A percentile compares a stretch with the other conserved stretches of the same genome.
phyloP scores from a whole-genome alignment of 2,888 invertebrate species.

The Icerya purchasi region DNA sequence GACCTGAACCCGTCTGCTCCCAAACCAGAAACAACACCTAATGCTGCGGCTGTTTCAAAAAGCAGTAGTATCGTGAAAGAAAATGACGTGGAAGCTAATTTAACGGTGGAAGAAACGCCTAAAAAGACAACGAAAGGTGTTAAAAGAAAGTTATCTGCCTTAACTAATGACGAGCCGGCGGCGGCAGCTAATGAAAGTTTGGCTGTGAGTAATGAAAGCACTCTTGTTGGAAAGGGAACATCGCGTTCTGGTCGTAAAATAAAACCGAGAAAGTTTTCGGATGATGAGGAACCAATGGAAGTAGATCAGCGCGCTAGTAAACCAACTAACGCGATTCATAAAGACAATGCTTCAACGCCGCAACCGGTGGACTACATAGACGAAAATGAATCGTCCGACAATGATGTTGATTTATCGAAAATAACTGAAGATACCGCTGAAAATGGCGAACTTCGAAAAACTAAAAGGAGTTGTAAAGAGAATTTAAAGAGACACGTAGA shows the following conservation, averaged over 20 bases:
- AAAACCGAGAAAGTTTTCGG: constrained; percentile 33
- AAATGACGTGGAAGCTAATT: constrained; percentile 19
- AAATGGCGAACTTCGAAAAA: constrained; percentile 1
- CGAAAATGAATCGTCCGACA: constrained; percentile 10
- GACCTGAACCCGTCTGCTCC: constrained; percentile 25
- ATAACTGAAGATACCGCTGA: neutral
- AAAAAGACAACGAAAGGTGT: constrained; percentile 12
- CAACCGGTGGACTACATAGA: constrained; percentile 1
- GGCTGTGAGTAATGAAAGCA: constrained; percentile 5
- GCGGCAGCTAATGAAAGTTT: neutral
- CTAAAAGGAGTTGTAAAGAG: constrained; percentile 9
- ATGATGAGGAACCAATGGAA: constrained; percentile 15
- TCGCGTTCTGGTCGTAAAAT: constrained; percentile 39
- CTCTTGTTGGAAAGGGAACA: constrained; percentile 8
- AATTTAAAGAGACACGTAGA: constrained; percentile 7
- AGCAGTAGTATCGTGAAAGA: neutral
- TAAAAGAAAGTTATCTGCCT: constrained; percentile 13
- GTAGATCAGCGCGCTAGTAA: neutral
- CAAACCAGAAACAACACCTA: neutral
- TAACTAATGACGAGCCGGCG: constrained; percentile 2
- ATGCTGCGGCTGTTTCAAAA: neutral
- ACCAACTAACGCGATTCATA: constrained; percentile 6
- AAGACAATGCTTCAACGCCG: constrained; percentile 9
- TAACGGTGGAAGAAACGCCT: constrained; percentile 24
- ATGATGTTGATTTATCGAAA: neutral